Percentiles rank a stretch among this genome's conserved stretches.
These are phyloP conservation scores for Epirrhoe alternata DNA, from an alignment of 2,888 invertebrate genomes.

Conservation along the genomic window DNA sequence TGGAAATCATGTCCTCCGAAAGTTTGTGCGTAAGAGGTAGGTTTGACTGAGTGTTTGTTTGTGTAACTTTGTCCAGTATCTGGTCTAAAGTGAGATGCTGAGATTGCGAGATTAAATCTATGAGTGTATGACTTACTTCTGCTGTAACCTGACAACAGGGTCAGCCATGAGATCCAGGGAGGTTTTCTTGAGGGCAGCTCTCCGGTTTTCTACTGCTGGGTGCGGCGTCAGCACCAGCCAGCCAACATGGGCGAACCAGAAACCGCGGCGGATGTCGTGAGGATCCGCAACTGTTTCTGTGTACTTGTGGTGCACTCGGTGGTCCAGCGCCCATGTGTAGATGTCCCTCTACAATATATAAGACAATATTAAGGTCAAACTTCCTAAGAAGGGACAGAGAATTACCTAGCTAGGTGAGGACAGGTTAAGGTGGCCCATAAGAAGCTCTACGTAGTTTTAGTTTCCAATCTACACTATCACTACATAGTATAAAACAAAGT, in stretches of 20 bases:
- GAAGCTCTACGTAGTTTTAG: too few species aligned
- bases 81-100: too few species aligned
- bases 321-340: conserved; percentile 94
- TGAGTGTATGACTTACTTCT: conserved; percentile 77
- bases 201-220: conserved; percentile 89
- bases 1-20: neutral
- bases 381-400: too few species aligned
- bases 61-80: too few species aligned
- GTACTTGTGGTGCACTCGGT: conserved; percentile 95
- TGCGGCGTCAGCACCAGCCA: conserved; percentile 95
- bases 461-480: too few species aligned
- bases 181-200: conserved; percentile 81
- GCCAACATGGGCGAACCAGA: conserved; percentile 96
- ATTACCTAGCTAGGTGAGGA: too few species aligned
- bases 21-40: too few species aligned
- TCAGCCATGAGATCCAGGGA: conserved; percentile 91
- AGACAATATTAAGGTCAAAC: neutral
- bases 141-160: conserved; percentile 91
- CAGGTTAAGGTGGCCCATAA: too few species aligned
- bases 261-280: conserved; percentile 93
- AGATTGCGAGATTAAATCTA: too few species aligned
- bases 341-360: conserved; percentile 88
- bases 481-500: too few species aligned
- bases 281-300: conserved; percentile 94
- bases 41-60: too few species aligned